phyloP scores from a whole-genome alignment of 2,113 vertebrate genomes.

The Atherinomorus stipes region DNA sequence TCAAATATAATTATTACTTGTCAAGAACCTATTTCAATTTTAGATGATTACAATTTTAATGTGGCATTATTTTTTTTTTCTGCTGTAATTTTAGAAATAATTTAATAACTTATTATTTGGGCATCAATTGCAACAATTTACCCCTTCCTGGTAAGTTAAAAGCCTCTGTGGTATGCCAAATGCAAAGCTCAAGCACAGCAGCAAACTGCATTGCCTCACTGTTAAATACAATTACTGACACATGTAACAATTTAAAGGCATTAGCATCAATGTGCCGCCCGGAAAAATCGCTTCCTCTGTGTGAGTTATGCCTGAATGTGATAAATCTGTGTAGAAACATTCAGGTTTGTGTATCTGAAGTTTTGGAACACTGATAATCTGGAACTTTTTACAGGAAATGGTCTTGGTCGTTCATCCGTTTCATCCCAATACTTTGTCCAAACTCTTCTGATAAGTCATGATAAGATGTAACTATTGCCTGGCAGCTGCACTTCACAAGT shows the following conservation, averaged over 20 bases:
- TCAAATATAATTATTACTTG: too few species aligned
- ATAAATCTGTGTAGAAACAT: constrained; percentile 21
- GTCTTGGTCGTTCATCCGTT: constrained; percentile 34
- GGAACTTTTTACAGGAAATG: constrained; percentile 46
- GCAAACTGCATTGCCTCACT: constrained; percentile 51
- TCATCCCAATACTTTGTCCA: constrained; percentile 34
- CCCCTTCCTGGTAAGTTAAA: constrained; percentile 26
- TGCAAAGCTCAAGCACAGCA: constrained; percentile 41
- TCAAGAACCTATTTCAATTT: too few species aligned
- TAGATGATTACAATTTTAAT: too few species aligned
- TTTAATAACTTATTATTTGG: too few species aligned
- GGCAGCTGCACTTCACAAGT: constrained; percentile 17
- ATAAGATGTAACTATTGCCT: constrained; percentile 46
- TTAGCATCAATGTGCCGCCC: constrained; percentile 68
- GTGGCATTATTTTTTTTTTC: too few species aligned
- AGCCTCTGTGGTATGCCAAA: constrained; percentile 52
- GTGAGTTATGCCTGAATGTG: constrained; percentile 47
- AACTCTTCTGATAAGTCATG: neutral
- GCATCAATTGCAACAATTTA: neutral
- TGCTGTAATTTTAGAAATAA: too few species aligned
- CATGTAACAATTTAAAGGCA: constrained; percentile 76
- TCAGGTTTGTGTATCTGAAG: constrained; percentile 38
- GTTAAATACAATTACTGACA: constrained; percentile 80
- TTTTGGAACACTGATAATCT: constrained; percentile 45
- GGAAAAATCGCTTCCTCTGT: constrained; percentile 73